Conservation (phyloP, 30 jellyfish, hydroid and myxozoan species). For the Rhopilema esculentum region DNA sequence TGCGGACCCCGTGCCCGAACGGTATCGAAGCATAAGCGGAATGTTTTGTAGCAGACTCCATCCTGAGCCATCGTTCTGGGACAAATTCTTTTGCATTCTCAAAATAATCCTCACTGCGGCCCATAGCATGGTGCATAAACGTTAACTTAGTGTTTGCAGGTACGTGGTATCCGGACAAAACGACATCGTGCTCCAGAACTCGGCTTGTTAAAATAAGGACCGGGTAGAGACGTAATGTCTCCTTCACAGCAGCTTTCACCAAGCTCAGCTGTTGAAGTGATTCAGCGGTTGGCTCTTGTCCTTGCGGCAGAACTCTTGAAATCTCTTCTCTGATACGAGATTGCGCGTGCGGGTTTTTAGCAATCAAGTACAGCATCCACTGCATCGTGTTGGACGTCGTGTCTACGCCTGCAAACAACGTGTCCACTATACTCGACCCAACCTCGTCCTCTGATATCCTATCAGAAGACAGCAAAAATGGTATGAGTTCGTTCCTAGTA, state of each 20-base stretch:
- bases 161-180: slow-evolving; percentile 67
- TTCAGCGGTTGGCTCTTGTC: not conserved
- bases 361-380: slow-evolving; percentile 67
- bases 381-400: slow-evolving; percentile 81
- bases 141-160: slow-evolving; percentile 69
- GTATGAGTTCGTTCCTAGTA: slow-evolving; percentile 43
- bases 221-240: slow-evolving; percentile 70
- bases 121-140: slow-evolving; percentile 61
- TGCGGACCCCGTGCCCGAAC: slow-evolving; percentile 70
- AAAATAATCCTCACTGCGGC: slow-evolving; percentile 65
- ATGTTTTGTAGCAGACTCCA: not conserved
- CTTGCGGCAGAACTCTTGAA: not conserved
- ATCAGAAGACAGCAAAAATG: slow-evolving; percentile 44
- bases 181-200: slow-evolving; percentile 42
- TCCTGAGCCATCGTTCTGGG: slow-evolving; percentile 77
- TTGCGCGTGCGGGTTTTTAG: slow-evolving; percentile 61
- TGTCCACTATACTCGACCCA: slow-evolving; percentile 68
- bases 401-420: slow-evolving; percentile 82
- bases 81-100: slow-evolving; percentile 48
- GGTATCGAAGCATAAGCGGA: slow-evolving; percentile 68
- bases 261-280: slow-evolving; percentile 16
- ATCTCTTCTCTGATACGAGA: slow-evolving; percentile 46
- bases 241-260: slow-evolving; percentile 56
- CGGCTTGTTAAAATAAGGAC: slow-evolving; percentile 39
- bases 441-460: slow-evolving; percentile 47